Evolutionary conservation across 92 coral and sea anemone genomes (phyloP), one percentile per base, ranked within the genome.

Genomic region (Virgularia gustaviana): DNA sequence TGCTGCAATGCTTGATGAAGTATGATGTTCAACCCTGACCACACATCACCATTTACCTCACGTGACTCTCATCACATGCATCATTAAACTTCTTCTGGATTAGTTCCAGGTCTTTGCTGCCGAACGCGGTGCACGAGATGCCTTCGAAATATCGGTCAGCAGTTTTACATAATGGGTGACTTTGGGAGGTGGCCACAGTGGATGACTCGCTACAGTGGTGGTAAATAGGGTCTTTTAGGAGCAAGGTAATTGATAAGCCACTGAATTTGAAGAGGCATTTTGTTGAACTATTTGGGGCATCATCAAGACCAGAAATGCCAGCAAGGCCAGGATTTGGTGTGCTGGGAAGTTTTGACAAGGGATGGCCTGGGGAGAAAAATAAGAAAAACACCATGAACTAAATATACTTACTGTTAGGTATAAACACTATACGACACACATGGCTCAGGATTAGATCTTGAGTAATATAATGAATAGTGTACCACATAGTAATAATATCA

Each of bases 31-130:
- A 22, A 10, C 19, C 23, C 20, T 7, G 29, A 20, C 19, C 28
- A 30, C 35, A 47, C 29, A 12, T 6, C 8, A 9, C 7, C 8
- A 16, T 15, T 29, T 78, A 89, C 99, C 99, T 89, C 9, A 94
- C 81, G 65, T 89, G 99, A 74, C 90, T 91, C 44, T 76, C 74
- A 7, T 85, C 43, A 49, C 99, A 94, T 9, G 96, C 94, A 19
- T 79, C 84, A 28, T 85, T 75, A 56, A 89, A 86, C 67, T 84
- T 85, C 43, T 75, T 85, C 31, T 85, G 78, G 85, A 87, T 87
- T 27, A 64, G 84, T 20, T 89, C 99, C 79, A 94, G 87, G 77
- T 94, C 99, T 78, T 94, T 94, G 23, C 86, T 84, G 1, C 98
- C 98, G 83, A 92, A 92, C 30, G 87, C 91, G 56, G 85, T 86